These are phyloP conservation scores for Margarornis squamiger DNA, from an alignment of 2,797 vertebrate species.

Conservation along the genomic window DNA sequence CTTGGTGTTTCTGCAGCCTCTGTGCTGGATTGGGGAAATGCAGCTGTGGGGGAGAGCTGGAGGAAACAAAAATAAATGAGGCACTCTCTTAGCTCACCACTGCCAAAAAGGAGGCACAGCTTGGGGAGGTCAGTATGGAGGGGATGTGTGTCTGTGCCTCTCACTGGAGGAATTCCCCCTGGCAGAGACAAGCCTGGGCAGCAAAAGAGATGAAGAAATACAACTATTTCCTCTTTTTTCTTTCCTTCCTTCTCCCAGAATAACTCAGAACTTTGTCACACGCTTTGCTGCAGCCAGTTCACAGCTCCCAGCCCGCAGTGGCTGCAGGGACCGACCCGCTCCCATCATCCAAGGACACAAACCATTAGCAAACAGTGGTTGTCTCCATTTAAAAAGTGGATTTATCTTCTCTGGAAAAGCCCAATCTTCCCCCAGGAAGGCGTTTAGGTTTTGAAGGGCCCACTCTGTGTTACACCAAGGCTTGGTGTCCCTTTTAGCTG, in stretches of 20 bases:
- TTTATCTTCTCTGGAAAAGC: neutral
- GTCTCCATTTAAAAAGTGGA: neutral
- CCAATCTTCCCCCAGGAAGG: neutral
- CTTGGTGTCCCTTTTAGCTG: neutral
- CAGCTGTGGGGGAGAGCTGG: neutral
- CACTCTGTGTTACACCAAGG: fast-evolving
- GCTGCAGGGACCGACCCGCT: fast-evolving
- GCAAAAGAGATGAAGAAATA: neutral
- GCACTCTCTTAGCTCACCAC: neutral
- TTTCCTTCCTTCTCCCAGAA: slow-evolving; percentile 32
- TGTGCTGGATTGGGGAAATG: neutral
- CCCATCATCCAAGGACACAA: neutral
- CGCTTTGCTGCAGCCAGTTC: neutral
- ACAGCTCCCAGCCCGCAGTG: neutral
- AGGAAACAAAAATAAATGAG: neutral
- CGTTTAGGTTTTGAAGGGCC: neutral
- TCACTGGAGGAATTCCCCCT: neutral
- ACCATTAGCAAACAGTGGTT: neutral
- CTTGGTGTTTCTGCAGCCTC: neutral
- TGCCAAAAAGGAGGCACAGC: neutral
- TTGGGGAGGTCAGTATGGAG: neutral
- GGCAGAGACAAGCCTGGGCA: neutral
- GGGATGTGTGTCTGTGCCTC: neutral
- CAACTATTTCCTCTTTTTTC: slow-evolving; percentile 44
- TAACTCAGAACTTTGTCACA: neutral